Evolutionary conservation across 2,888 invertebrate genomes (phyloP).

Genomic region (Adelognathus sp.): DNA sequence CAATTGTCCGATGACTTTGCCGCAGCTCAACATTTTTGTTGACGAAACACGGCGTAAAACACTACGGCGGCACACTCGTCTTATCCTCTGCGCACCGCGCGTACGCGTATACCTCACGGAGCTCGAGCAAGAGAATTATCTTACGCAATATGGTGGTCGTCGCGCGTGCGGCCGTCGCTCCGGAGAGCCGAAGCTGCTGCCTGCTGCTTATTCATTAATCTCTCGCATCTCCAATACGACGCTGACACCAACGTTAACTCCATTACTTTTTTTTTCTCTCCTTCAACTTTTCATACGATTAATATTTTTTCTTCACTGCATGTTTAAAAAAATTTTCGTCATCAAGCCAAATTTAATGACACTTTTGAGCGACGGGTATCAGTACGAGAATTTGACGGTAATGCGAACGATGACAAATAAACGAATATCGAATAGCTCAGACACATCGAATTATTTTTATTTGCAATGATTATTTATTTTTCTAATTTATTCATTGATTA

Average conservation of each 20-base stretch:
- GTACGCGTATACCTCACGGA: constrained; percentile 21
- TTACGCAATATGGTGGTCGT: constrained; percentile 73
- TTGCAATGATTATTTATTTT: neutral
- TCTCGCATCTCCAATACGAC: constrained; percentile 31
- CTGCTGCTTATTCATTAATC: constrained; percentile 14
- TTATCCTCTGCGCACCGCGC: no score
- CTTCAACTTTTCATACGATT: neutral
- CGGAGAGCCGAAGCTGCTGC: constrained; percentile 27
- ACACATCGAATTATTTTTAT: neutral
- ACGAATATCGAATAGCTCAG: neutral
- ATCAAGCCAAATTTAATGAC: neutral
- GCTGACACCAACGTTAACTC: constrained; percentile 43
- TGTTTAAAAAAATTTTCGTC: constrained; percentile 18
- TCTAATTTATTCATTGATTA: neutral
- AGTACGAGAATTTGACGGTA: constrained; percentile 21
- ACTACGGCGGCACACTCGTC: no score
- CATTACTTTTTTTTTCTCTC: constrained; percentile 45
- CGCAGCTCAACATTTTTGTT: constrained; percentile 74
- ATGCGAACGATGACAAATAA: constrained; percentile 5
- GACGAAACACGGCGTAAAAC: constrained; percentile 1
- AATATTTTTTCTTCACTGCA: constrained; percentile 16
- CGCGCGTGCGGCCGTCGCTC: constrained; percentile 59
- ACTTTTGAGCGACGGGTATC: neutral
- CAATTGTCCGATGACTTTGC: constrained; percentile 74
- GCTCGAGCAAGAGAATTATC: no score